These are phyloP conservation scores for Caenorhabditis tropicalis DNA, from an alignment of 1,140 invertebrate species.

Conservation along the genomic window DNA sequence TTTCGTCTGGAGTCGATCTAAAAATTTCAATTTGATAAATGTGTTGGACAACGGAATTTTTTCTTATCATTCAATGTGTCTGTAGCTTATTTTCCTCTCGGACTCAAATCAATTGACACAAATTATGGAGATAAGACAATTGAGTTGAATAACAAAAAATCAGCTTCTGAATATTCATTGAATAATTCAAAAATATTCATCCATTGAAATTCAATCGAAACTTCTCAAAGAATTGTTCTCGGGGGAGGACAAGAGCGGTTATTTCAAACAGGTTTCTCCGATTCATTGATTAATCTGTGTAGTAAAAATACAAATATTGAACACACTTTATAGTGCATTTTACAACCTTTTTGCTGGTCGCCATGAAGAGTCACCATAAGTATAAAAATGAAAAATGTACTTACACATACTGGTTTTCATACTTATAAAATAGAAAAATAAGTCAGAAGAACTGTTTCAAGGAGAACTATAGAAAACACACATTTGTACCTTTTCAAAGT, in stretches of 20 bases:
- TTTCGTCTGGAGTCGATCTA: background rate
- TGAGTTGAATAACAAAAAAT: background rate
- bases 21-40: background rate
- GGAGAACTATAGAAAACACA: no score
- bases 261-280: conserved; percentile 34
- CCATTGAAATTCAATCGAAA: background rate
- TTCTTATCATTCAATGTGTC: conserved; percentile 12
- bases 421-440: background rate
- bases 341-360: background rate
- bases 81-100: background rate
- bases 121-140: background rate
- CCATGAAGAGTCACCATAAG: background rate
- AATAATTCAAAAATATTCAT: background rate
- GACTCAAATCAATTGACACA: background rate
- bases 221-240: background rate
- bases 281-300: conserved; percentile 39
- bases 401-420: conserved; percentile 1
- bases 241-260: background rate
- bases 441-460: no score
- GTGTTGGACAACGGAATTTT: background rate
- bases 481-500: background rate
- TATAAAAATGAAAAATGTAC: background rate
- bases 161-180: background rate
- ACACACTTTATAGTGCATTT: conserved; percentile 16
- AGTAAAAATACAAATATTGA: conserved; percentile 25